These are phyloP conservation scores for Sminthurides bifidus DNA, from an alignment of 1,140 invertebrate species.

Conservation along the genomic window DNA sequence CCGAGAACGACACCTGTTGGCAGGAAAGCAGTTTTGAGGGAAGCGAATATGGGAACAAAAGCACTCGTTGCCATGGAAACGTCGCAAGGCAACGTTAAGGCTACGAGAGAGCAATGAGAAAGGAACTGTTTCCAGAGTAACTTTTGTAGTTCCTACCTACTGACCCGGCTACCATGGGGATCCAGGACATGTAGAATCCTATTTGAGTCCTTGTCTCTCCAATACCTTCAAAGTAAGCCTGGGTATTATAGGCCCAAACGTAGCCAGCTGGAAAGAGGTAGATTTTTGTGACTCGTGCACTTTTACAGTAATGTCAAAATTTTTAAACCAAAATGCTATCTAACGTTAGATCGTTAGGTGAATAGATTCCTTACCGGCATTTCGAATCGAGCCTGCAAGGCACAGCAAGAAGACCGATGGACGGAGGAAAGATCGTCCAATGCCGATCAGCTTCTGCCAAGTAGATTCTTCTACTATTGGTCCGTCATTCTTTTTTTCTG, in stretches of 20 bases:
- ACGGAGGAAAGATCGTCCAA: slow-evolving; percentile 9
- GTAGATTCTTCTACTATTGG: slow-evolving; percentile 9
- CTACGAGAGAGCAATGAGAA: no score
- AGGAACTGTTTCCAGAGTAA: neutral
- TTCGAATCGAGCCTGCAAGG: slow-evolving; percentile 28
- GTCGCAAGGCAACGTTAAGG: no score
- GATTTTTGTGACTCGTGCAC: neutral
- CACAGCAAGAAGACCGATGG: slow-evolving; percentile 27
- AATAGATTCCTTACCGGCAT: no score
- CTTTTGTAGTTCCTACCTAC: slow-evolving; percentile 17
- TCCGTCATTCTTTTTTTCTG: neutral
- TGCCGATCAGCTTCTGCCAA: slow-evolving; percentile 2
- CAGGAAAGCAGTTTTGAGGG: neutral
- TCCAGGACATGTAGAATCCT: slow-evolving; percentile 38
- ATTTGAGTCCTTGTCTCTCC: slow-evolving; percentile 36
- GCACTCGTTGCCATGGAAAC: neutral
- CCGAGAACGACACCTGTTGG: slow-evolving; percentile 34
- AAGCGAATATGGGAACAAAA: neutral
- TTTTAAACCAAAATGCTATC: no score
- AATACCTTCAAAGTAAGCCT: slow-evolving; percentile 38
- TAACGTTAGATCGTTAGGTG: no score
- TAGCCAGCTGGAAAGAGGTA: slow-evolving; percentile 34
- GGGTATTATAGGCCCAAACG: slow-evolving; percentile 41
- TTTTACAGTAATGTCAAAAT: no score
- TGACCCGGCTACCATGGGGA: slow-evolving; percentile 37